A percentile compares a stretch with the other conserved stretches of the same genome.
These are phyloP conservation scores for Pogonomyrmex barbatus DNA, from an alignment of 1,140 invertebrate genomes.

Conservation along the genomic window DNA sequence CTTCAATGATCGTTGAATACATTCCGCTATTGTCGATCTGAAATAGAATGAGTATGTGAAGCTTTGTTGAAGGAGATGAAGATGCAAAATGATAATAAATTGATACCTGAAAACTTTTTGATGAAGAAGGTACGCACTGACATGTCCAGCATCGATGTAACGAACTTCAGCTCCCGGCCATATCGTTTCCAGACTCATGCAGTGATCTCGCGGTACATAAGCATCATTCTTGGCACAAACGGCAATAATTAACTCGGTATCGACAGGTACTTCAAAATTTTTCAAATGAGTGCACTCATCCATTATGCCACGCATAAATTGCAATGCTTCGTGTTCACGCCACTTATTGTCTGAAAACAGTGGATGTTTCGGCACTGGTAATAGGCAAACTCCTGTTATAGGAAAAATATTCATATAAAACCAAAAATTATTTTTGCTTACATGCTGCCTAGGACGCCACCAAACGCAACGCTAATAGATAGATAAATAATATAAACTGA, in stretches of 20 bases:
- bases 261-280: slow-evolving; percentile 95
- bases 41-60: slow-evolving; percentile 54
- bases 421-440: slow-evolving; percentile 24
- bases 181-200: slow-evolving; percentile 93
- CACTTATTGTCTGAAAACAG: slow-evolving; percentile 79
- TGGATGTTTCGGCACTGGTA: slow-evolving; percentile 80
- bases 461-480: neutral
- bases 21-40: slow-evolving; percentile 85
- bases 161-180: slow-evolving; percentile 97
- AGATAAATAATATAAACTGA: neutral
- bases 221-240: slow-evolving; percentile 96
- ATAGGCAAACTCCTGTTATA: slow-evolving; percentile 79
- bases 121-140: slow-evolving; percentile 95
- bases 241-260: slow-evolving; percentile 94
- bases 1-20: slow-evolving; percentile 86
- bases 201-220: slow-evolving; percentile 95
- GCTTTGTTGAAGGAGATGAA: neutral
- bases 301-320: slow-evolving; percentile 99
- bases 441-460: neutral
- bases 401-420: slow-evolving; percentile 24
- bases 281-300: slow-evolving; percentile 98
- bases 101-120: slow-evolving; percentile 94
- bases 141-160: slow-evolving; percentile 95
- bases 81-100: slow-evolving; percentile 11
- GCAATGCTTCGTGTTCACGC: slow-evolving; percentile 91